phyloP scores from a whole-genome alignment of 1,140 invertebrate species.

The Physella acuta region DNA sequence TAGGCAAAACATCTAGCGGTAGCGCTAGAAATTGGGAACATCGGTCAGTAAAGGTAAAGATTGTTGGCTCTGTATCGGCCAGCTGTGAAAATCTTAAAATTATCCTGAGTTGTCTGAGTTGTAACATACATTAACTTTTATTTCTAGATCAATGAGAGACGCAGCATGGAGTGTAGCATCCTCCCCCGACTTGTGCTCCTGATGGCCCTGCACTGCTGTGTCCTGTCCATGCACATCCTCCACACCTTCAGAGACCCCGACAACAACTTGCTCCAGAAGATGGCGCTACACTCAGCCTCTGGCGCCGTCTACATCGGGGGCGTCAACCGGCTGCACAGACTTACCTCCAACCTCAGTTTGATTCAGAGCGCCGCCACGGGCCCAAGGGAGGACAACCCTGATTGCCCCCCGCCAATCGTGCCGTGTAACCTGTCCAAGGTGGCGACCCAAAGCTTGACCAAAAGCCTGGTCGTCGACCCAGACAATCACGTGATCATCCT shows the following conservation, averaged over 20 bases:
- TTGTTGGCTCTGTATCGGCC: too few species aligned
- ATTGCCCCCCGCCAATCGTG: conserved; percentile 71
- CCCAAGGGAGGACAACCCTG: conserved; percentile 83
- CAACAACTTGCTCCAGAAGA: conserved; percentile 27
- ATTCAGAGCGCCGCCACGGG: conserved; percentile 82
- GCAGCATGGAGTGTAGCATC: too few species aligned
- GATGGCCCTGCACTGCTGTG: too few species aligned
- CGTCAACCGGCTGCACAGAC: conserved; percentile 89
- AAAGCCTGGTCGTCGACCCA: conserved; percentile 92
- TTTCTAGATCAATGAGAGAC: too few species aligned
- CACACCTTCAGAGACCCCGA: conserved; percentile 35
- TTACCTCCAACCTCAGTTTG: conserved; percentile 81
- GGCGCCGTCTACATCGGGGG: conserved; percentile 91
- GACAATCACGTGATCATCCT: conserved; percentile 84
- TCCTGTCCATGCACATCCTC: conserved; percentile 20
- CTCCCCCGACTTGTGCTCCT: too few species aligned
- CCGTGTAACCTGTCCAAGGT: conserved; percentile 53
- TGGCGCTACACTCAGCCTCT: conserved; percentile 73
- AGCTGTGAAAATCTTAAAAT: too few species aligned
- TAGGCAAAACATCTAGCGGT: too few species aligned
- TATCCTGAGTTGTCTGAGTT: too few species aligned
- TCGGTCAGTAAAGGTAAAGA: too few species aligned
- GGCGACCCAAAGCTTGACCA: conserved; percentile 89
- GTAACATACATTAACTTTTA: too few species aligned
- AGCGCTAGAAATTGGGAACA: too few species aligned